These are phyloP conservation scores for Jaculus jaculus DNA, from an alignment of 2,113 vertebrate species.

Conservation along the genomic window DNA sequence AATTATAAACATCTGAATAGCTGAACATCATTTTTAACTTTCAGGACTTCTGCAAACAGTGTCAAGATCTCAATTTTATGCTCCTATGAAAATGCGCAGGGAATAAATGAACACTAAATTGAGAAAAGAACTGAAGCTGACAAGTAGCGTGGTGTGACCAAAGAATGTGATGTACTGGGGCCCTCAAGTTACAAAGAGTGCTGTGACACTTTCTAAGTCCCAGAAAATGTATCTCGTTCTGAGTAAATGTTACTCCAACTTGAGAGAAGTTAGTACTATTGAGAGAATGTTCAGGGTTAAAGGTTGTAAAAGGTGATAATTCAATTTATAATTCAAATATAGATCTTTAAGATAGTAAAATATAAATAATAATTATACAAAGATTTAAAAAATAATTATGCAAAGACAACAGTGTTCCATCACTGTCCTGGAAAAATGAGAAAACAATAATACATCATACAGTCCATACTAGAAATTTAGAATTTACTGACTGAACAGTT, in stretches of 20 bases:
- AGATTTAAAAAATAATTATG: background rate
- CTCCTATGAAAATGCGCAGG: background rate
- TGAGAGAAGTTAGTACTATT: background rate
- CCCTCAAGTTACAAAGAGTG: background rate
- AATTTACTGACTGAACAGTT: background rate
- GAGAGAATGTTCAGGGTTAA: background rate
- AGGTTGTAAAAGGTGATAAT: background rate
- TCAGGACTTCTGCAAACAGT: too few species aligned
- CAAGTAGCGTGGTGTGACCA: background rate
- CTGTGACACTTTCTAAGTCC: background rate
- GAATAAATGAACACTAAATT: background rate
- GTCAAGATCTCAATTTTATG: too few species aligned
- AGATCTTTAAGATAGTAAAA: background rate
- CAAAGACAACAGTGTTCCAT: background rate
- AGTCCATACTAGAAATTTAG: background rate
- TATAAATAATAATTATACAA: background rate
- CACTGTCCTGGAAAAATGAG: background rate
- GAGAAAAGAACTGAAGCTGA: background rate
- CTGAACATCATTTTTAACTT: too few species aligned
- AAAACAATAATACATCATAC: background rate
- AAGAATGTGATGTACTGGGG: background rate
- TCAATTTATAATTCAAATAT: background rate
- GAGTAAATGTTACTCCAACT: background rate
- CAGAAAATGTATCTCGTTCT: background rate
- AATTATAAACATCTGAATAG: background rate